Evolutionary conservation across 2,797 vertebrate genomes (phyloP), one percentile per base, ranked within the genome.

Genomic region (Syngnathus rostellatus): DNA sequence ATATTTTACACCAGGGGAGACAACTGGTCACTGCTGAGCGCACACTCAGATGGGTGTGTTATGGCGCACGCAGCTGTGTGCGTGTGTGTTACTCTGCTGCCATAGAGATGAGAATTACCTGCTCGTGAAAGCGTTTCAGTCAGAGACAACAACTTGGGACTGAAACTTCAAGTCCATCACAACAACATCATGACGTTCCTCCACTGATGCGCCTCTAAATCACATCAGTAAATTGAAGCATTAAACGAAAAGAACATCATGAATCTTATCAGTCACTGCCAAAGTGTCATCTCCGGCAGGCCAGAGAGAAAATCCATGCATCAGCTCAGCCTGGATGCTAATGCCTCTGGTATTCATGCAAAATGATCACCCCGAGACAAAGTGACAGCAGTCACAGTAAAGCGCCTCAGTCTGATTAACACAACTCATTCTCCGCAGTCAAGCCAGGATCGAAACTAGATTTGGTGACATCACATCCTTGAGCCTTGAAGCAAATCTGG

Each of bases 31-130:
- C 64, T 65, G 68, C 71, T 66, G 75, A 78, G 67, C 67, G 58
- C 16, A 9, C 64, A 70, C 59, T 69, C 51, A 45, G 16, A 46
- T 77, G 83, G 82, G 81, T 73, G 83, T 77, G 77, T 74, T 66
- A 14, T 50, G 62, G 61, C 37, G 58, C 25, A 38, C 45, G n/a
- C 68, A 53, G 45, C 16, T 65, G 64, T 57, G 64, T 65, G 60
- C 43, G 41, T 43, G 46, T 64, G 64, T 65, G n/a, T 57, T 40
- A 41, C 25, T 39, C 62, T 39, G 10, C 50, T 53, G 62, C 25
- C 62, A 51, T 50, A 31, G 62, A 38, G 46, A 64, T 14, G 7
- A 43, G 41, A 45, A 25, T 25, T 63, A 63, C 62, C 62, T 37
- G 62, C 43, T 23, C 11, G 62, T n/a, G 31, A 48, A 12, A 66